Conservation (phyloP, 1,140 invertebrate species). For the Bilobella aurantiaca region DNA sequence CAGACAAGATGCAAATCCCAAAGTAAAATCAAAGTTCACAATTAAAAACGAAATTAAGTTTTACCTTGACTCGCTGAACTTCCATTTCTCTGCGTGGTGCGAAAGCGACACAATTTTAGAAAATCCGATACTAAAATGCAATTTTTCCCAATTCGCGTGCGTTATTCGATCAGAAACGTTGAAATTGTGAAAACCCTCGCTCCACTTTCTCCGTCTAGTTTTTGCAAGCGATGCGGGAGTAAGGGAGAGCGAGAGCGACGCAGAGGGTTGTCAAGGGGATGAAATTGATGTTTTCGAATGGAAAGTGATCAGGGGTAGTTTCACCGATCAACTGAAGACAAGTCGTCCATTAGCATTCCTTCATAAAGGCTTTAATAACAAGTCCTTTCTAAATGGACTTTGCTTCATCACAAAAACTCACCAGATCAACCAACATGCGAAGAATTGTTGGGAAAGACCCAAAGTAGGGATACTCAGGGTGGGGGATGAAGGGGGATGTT, state of each 20-base stretch:
- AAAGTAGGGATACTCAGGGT: not conserved
- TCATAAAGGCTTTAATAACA: not conserved
- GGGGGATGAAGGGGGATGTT: not conserved
- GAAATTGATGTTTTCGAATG: not conserved
- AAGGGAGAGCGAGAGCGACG: no score
- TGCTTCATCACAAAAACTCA: not conserved
- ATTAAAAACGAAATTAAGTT: not conserved
- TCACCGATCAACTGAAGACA: not conserved
- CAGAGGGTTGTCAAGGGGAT: no score
- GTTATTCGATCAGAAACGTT: not conserved
- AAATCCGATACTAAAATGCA: not conserved
- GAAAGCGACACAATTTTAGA: no score
- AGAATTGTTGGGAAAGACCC: conserved; percentile 6
- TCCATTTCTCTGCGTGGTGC: not conserved
- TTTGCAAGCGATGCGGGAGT: no score
- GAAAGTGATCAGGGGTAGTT: not conserved
- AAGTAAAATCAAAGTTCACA: no score
- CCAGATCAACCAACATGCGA: not conserved
- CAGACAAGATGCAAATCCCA: no score
- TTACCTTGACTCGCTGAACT: conserved; percentile 1
- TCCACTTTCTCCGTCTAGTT: not conserved
- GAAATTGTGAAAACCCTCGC: no score
- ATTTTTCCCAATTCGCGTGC: not conserved
- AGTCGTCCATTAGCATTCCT: not conserved
- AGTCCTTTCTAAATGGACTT: not conserved